Evolutionary conservation across 2,888 invertebrate genomes (phyloP).

Genomic region (Drosophila differens): DNA sequence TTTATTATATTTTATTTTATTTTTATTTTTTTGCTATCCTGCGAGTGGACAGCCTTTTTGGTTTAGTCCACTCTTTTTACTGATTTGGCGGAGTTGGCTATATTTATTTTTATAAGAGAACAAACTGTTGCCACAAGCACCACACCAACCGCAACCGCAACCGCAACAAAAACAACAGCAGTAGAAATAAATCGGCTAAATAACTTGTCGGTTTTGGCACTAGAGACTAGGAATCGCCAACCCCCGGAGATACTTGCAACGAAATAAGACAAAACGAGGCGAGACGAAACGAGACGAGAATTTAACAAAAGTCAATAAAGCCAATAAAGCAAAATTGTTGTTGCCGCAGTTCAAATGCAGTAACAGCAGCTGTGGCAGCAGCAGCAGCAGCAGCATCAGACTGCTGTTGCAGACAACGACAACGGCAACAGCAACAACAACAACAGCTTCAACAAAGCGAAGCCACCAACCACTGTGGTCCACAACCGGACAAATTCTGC

Average conservation of each 20-base stretch:
- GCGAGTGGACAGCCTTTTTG: constrained; percentile 22
- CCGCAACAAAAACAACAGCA: constrained; percentile 16
- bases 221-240: constrained; percentile 52
- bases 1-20: neutral
- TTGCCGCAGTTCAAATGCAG: constrained; percentile 52
- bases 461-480: constrained; percentile 19
- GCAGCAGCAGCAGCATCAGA: constrained; percentile 10
- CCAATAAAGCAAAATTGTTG: constrained; percentile 70
- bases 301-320: constrained; percentile 79
- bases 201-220: constrained; percentile 62
- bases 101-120: constrained; percentile 76
- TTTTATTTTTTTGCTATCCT: constrained; percentile 41
- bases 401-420: neutral
- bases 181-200: constrained; percentile 53
- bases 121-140: constrained; percentile 37
- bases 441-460: constrained; percentile 10
- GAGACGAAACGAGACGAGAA: constrained; percentile 60
- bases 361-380: constrained; percentile 26
- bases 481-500: neutral
- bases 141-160: constrained; percentile 15
- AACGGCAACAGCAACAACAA: neutral
- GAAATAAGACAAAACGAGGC: constrained; percentile 9
- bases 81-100: constrained; percentile 67
- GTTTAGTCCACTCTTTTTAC: constrained; percentile 52
- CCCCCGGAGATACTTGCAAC: constrained; percentile 34